Evolutionary conservation across 1,140 invertebrate species (phyloP), one percentile per base, ranked within the genome.

Genomic region (Drosophila asahinai): DNA sequence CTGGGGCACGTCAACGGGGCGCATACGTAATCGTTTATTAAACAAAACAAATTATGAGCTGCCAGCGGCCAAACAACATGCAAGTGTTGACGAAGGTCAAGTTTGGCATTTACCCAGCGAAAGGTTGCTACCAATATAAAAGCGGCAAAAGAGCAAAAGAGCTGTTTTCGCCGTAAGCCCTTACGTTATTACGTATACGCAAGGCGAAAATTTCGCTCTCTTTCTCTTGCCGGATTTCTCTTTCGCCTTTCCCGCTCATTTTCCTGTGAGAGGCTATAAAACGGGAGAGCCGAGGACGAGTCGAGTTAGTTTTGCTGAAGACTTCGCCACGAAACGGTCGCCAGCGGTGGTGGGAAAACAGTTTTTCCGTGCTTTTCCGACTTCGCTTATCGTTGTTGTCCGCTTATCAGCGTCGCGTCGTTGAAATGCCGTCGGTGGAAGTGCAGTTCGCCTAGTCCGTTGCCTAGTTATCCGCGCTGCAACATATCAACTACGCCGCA

Each of bases 21-120:
- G 68, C 25, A 70, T 77, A 73, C 51, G 61, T 62, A 72, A 73
- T 68, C 60, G 67, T 64, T 64, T 81, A 70, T 60, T 59, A 61
- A 71, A 61, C 45, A 68, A 61, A 70, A 68, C 51, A 68, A 70
- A 63, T 67, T 83, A 72, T 57, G 49, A 52, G 45, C 38, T 55
- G 52, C 22, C 61, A 62, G 68, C 55, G 42, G 33, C 45, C 45
- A 30, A 71, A 33, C 17, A 60, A 78, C 57, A 70, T 86, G 72
- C 81, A 79, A 81, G 62, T 84, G 81, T 89, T 87, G 81, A 78
- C 81, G 80, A 87, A 87, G 84, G 84, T 87, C 84, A 87, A 87
- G 84, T 89, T 84, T 73, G 71, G 58, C 51, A 36, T 65, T 81
- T 84, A 48, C 61, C 80, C 74, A 80, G 48, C 17, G 9, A 42